Evolutionary conservation across 2,113 vertebrate genomes (phyloP), one percentile per base, ranked within the genome.

Genomic region (Eudyptes chrysolophus): DNA sequence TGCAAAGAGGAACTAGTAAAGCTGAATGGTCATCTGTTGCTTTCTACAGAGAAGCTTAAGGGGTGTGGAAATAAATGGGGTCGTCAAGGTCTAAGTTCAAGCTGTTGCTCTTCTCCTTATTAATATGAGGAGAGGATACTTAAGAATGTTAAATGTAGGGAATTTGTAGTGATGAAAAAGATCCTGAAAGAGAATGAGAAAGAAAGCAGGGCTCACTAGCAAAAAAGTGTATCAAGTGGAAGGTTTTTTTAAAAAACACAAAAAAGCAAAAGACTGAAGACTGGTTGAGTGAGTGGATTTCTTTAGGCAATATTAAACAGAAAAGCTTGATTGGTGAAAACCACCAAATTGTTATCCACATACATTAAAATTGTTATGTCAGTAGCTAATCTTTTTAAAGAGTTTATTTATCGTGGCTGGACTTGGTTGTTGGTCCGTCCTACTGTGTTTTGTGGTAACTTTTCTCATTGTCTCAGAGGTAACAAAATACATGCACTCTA

Each of bases 321-420:
- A 89, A 89, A 62, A 90, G 9, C 13, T 61, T 25, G 21, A 9
- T 13, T 51, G 55, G 16, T 76, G 25, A 54, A 93, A 89, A 58
- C 19, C 65, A 84, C 24, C 12, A 22, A 62, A 34, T 54, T 0
- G 0, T 58, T 78, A 71, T 64, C 38, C 49, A 20, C 6, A 0
- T 16, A 34, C 20, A 32, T 71, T 72, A 44, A 48, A 34, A 3
- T n/a, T 58, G 62, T 76, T 52, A 5, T 72, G 10, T 68, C 32
- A 52, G 10, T 69, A 60, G 10, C 46, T 54, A 19, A 7, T 54
- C 21, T 69, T 58, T 75, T 69, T 55, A 29, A 38, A 40, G 29
- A 42, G 10, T 84, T 48, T 55, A 11, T 82, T 79, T 79, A 38
- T 68, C 29, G 7, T 29, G 24, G 11, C 12, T 5, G 62, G 60